Conservation (phyloP, 2,888 invertebrate species). For the Melinaea marsaeus region DNA sequence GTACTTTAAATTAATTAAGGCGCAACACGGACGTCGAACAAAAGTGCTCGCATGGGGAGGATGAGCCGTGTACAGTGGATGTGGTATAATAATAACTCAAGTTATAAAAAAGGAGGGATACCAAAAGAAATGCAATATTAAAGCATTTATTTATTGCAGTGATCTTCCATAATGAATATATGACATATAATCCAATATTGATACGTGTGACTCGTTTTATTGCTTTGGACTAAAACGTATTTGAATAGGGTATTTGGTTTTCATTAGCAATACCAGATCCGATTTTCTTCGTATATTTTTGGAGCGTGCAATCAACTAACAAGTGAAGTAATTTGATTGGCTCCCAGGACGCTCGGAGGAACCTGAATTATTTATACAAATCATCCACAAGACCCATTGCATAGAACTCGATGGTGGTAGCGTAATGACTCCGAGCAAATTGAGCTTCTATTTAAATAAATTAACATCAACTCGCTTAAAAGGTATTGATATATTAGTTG, state of each 20-base stretch:
- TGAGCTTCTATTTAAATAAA: background rate
- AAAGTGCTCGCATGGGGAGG: constrained; percentile 16
- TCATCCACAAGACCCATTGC: constrained; percentile 39
- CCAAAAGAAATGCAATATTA: background rate
- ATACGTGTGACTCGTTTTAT: no score
- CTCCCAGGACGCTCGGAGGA: constrained; percentile 42
- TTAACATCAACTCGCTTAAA: background rate
- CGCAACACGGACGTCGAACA: constrained; percentile 44
- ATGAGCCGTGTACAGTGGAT: constrained; percentile 9
- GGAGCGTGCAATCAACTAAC: constrained; percentile 44
- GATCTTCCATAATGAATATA: no score
- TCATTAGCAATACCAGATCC: constrained; percentile 6
- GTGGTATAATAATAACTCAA: background rate
- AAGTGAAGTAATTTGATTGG: constrained; percentile 63
- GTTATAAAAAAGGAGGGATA: background rate
- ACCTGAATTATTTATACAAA: constrained; percentile 56
- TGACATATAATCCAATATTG: no score
- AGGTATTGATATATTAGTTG: background rate
- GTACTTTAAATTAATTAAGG: constrained; percentile 53
- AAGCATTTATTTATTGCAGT: background rate
- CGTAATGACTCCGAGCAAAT: background rate
- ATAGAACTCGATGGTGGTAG: constrained; percentile 18
- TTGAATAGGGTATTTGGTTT: constrained; percentile 19
- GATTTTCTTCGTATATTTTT: constrained; percentile 13
- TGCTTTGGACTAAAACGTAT: constrained; percentile 8